Base-by-base conservation (phyloP, 1,140 invertebrate species). In the Bombus superbus region DNA sequence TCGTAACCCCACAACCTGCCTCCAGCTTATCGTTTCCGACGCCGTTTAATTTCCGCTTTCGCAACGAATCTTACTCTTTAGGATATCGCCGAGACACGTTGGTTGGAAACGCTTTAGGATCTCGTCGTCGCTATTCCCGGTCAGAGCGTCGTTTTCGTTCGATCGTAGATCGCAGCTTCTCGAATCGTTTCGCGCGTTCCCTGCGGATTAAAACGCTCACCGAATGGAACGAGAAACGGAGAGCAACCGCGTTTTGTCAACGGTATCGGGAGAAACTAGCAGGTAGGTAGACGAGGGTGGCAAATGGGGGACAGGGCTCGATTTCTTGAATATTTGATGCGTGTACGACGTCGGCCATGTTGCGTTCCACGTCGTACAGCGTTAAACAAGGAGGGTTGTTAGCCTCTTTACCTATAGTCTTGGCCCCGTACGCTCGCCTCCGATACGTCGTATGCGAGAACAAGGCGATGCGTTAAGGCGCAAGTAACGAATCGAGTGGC, bases 361-460 rank as follows among this genome's bases (percentile, higher is more conserved):
- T 94, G 87, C 42, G 47, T 92, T 81, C 87, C 92, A 93, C 93
- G 93, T 85, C 78, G 84, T 72, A 87, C 81, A 91, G 91, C 91
- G 93, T 93, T 94, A 94, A 94, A 94, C 94, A 94, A 94, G 92
- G 90, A 94, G 94, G 94, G 93, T 93, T 94, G 93, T 94, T 94
- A 94, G 94, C 92, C 92, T 94, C 82, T 91, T 94, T 94, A 94
- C 93, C 92, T 94, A 93, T 93, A 94, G 91, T 87, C 90, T 83
- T 75, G 83, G 42, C 10, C 53, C 11, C 53, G 40, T 66, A 78
- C 28, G 42, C 44, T 64, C 13, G 82, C 18, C 9, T 64, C 38
- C n/a, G 32, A 28, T 13, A 73, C 68, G 73, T 35, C n/a, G n/a
- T n/a, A 1, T 2, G 2, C 53, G 38, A 81, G 71, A 87, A 59